phyloP scores from a whole-genome alignment of 1,140 invertebrate genomes.

The Cydia amplana region DNA sequence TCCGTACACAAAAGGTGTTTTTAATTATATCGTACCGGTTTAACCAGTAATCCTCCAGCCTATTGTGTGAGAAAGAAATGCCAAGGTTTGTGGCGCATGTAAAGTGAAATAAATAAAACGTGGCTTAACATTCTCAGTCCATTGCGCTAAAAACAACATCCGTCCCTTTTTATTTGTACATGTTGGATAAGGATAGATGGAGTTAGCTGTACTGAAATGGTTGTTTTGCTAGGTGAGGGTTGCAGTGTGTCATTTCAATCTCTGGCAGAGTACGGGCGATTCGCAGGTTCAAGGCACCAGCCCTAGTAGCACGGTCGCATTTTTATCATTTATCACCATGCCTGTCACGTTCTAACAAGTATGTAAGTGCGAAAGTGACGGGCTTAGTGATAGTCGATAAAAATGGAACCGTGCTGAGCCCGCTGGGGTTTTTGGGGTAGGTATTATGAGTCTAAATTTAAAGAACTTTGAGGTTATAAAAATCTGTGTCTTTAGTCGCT shows the following conservation, averaged over 20 bases:
- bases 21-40: constrained; percentile 24
- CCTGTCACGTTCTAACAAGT: no score
- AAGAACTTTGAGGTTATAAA: no score
- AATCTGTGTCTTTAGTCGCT: no score
- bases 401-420: no score
- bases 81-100: constrained; percentile 19
- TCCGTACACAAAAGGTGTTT: constrained; percentile 20
- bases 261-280: neutral
- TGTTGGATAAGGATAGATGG: neutral
- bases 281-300: neutral
- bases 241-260: neutral
- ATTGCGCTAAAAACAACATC: neutral
- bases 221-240: neutral
- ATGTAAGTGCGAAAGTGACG: no score
- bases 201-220: neutral
- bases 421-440: no score
- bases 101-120: constrained; percentile 30
- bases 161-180: neutral
- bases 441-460: no score
- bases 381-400: no score
- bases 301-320: no score
- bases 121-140: constrained; percentile 17
- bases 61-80: constrained; percentile 21
- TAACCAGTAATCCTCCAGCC: constrained; percentile 13
- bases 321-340: no score